These are phyloP conservation scores for Lagopus leucura DNA, from an alignment of 2,113 vertebrate genomes.

Conservation along the genomic window DNA sequence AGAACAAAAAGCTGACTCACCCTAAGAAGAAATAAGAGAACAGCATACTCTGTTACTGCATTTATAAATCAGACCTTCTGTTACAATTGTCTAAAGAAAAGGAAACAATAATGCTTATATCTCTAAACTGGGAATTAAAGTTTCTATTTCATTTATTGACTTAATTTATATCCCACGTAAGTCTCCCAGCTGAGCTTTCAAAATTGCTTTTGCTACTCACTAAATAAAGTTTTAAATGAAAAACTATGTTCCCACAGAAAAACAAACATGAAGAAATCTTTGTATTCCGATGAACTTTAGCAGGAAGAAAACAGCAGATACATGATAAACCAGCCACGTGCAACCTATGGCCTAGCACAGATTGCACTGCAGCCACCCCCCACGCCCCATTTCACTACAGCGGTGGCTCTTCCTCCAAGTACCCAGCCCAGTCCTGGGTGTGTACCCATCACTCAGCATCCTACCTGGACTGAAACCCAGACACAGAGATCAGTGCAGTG, in stretches of 20 bases:
- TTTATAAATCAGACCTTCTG: conserved; percentile 8
- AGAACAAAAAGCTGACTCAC: conserved; percentile 47
- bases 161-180: not conserved
- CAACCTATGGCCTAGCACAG: too few species aligned
- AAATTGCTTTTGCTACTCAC: not conserved
- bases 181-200: not conserved
- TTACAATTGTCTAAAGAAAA: conserved; percentile 20
- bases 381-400: too few species aligned
- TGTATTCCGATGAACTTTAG: not conserved
- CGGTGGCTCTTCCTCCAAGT: too few species aligned
- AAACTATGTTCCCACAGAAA: not conserved
- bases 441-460: too few species aligned
- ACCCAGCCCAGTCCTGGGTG: too few species aligned
- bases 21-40: conserved; percentile 34
- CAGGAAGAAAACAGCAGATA: not conserved
- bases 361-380: too few species aligned
- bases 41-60: not conserved
- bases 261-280: not conserved
- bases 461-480: too few species aligned
- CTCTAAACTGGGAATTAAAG: not conserved
- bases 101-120: not conserved
- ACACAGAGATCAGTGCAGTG: too few species aligned
- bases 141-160: not conserved
- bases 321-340: not conserved
- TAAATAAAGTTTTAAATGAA: not conserved